Base-by-base conservation (phyloP, 1,140 invertebrate species). In the Anastrepha obliqua region DNA sequence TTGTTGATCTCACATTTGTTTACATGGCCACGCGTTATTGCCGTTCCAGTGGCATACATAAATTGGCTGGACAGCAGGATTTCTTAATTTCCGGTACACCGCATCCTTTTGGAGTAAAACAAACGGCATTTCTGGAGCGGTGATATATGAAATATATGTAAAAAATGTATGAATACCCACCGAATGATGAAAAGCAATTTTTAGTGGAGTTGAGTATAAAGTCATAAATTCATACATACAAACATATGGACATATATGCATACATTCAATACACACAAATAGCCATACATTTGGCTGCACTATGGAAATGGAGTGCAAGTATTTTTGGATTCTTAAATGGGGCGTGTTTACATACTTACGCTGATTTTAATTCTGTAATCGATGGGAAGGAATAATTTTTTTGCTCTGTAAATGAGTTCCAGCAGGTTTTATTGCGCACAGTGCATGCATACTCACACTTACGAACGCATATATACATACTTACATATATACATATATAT, bases 311-410 rank as follows among this genome's bases (percentile, higher is more conserved):
- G 47, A 11, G n/a, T 13, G 47, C n/a, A 42, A 39, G 58, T 86
- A 86, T 86, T 86, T 86, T 86, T 86, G 85, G 85, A 86, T 6
- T 42, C 11, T 58, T 62, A 86, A 86, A 51, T 86, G 85, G 85
- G 85, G 58, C 85, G 62, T 62, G 85, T 86, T 60, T 86, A 86
- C 59, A 86, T 62, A 29, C 47, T 51, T 55, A 20, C 17, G 44
- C 17, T n/a, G 44, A 55, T 55, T 55, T 81, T 81, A 42, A 62
- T 67, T 42, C 29, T 29, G 5, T 67, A 67, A 39, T 29, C 29
- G 29, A 29, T 29, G 29, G 29, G 5, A 20, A 8, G 1, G 5
- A 67, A 67, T 29, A 67, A n/a, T 17, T 74, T 47, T 13, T 44
- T 11, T 74, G 42, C 13, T 44, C 15, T 11, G 67, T 5, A 74